Evolutionary conservation across 2,888 invertebrate genomes (phyloP).

Genomic region (Trichogramma dendrolimi): DNA sequence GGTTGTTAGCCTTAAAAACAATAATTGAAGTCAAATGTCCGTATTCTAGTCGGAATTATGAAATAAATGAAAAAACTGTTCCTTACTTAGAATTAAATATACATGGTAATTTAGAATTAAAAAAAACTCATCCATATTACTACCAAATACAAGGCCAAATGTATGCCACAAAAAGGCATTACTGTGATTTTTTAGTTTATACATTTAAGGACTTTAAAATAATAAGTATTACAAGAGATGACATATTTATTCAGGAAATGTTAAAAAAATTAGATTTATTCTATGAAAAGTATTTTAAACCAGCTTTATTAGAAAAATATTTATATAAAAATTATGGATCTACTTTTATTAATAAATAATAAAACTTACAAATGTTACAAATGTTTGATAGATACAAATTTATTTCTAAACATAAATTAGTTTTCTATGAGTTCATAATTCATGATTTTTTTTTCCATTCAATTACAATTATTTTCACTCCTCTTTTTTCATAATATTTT

Average conservation of each 20-base stretch:
- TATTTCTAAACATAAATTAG: too few relatives aligned
- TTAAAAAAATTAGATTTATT: slow-evolving; percentile 8
- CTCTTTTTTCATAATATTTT: too few relatives aligned
- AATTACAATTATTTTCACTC: too few relatives aligned
- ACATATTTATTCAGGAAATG: slow-evolving; percentile 22
- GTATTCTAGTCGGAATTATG: slow-evolving; percentile 8
- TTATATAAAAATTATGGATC: slow-evolving; percentile 7
- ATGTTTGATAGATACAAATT: too few relatives aligned
- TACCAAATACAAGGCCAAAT: slow-evolving; percentile 5
- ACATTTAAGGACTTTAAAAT: slow-evolving; percentile 15
- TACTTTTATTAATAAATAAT: too few relatives aligned
- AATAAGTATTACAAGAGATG: slow-evolving; percentile 16
- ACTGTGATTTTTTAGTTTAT: neutral
- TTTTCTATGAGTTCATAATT: too few relatives aligned
- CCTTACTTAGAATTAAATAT: slow-evolving; percentile 15
- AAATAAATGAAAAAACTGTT: slow-evolving; percentile 14
- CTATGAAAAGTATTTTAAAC: slow-evolving; percentile 18
- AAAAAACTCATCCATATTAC: slow-evolving; percentile 5
- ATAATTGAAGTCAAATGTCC: slow-evolving; percentile 8
- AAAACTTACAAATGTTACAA: too few relatives aligned
- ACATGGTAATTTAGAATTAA: slow-evolving; percentile 1
- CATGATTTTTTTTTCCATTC: too few relatives aligned
- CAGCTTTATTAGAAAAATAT: slow-evolving; percentile 21
- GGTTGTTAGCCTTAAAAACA: neutral
- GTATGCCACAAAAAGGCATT: neutral